These are phyloP conservation scores for Synergus japonicus DNA, from an alignment of 2,888 invertebrate genomes.

Conservation along the genomic window DNA sequence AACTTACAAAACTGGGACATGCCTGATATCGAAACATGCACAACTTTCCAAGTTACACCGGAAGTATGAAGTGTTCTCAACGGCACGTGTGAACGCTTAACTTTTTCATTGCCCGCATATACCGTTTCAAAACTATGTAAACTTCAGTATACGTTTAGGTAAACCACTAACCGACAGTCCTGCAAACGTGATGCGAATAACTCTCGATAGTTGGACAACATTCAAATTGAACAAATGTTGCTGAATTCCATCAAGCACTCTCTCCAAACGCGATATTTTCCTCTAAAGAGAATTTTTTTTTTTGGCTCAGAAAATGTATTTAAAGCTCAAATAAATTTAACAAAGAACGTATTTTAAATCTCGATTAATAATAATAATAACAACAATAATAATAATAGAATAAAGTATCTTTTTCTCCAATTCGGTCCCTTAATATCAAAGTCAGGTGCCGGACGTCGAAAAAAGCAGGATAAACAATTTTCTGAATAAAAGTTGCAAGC, in stretches of 20 bases:
- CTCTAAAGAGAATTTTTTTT: neutral
- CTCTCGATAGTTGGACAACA: conserved; percentile 24
- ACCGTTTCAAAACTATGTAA: conserved; percentile 21
- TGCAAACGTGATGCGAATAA: conserved; percentile 60
- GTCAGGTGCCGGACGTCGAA: neutral
- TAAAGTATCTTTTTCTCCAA: neutral
- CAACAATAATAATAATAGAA: too few species aligned
- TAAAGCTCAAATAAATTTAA: neutral
- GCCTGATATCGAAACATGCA: neutral
- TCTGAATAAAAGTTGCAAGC: conserved; percentile 17
- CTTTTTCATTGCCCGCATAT: conserved; percentile 22
- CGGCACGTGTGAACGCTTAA: conserved; percentile 39
- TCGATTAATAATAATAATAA: too few species aligned
- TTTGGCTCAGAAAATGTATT: neutral
- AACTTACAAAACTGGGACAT: conserved; percentile 14
- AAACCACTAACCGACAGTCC: conserved; percentile 58
- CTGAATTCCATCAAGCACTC: neutral
- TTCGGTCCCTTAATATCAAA: neutral
- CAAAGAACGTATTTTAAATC: too few species aligned
- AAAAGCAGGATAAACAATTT: neutral
- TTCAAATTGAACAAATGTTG: conserved; percentile 13
- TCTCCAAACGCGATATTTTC: neutral
- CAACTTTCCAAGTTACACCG: neutral
- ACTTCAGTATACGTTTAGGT: conserved; percentile 54
- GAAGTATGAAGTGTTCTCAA: conserved; percentile 16